Percentiles rank a stretch among this genome's conserved stretches.
phyloP scores from a whole-genome alignment of 2,113 vertebrate species.

The Gymnocephalus cernua region DNA sequence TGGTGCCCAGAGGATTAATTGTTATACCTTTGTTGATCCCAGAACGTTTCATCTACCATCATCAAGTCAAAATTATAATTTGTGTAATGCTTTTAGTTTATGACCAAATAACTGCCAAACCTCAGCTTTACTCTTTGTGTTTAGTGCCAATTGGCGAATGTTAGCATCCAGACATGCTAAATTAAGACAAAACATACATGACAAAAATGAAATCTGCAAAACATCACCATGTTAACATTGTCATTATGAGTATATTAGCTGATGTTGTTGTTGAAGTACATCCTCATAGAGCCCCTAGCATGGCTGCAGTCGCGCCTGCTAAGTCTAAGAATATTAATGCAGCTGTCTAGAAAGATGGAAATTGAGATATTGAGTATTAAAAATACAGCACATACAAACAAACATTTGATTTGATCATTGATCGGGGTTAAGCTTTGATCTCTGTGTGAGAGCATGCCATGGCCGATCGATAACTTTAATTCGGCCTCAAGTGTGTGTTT shows the following conservation, averaged over 20 bases:
- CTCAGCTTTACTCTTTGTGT: background rate
- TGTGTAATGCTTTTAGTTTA: background rate
- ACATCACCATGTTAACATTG: background rate
- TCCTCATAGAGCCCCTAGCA: background rate
- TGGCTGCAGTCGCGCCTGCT: background rate
- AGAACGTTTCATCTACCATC: background rate
- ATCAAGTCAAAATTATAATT: background rate
- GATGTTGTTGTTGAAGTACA: background rate
- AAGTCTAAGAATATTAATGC: slow-evolving; percentile 32
- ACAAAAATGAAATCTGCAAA: background rate
- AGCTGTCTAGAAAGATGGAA: slow-evolving; percentile 44
- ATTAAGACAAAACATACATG: background rate
- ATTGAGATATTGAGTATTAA: slow-evolving; percentile 54
- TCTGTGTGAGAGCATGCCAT: slow-evolving; percentile 69
- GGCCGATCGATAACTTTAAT: slow-evolving; percentile 82
- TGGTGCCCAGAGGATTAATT: background rate
- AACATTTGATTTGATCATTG: slow-evolving; percentile 64
- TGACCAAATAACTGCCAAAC: background rate
- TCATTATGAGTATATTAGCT: background rate
- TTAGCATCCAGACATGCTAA: background rate
- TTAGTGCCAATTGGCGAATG: background rate
- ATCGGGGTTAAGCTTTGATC: slow-evolving; percentile 77
- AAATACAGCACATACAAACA: slow-evolving; percentile 53
- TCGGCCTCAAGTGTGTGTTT: slow-evolving; percentile 68
- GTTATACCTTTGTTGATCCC: background rate